These are phyloP conservation scores for Drosophila seguyi DNA, from an alignment of 1,140 invertebrate species.

Conservation along the genomic window DNA sequence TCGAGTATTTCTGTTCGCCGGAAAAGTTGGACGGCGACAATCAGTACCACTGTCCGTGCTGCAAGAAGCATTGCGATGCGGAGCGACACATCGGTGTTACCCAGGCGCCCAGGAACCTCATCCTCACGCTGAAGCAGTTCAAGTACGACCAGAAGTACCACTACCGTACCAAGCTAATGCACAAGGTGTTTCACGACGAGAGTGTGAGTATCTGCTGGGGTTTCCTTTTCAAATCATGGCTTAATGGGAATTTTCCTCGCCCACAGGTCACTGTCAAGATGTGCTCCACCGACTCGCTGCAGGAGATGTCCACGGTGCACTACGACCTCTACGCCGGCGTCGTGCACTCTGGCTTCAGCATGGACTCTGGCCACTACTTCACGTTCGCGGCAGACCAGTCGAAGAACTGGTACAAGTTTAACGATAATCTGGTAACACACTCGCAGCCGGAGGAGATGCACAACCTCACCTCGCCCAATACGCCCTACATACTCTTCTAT, in stretches of 20 bases:
- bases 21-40: conserved; percentile 93
- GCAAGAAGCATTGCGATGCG: conserved; percentile 90
- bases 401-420: conserved; percentile 93
- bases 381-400: conserved; percentile 90
- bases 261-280: conserved; percentile 85
- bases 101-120: conserved; percentile 90
- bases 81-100: conserved; percentile 90
- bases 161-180: conserved; percentile 90
- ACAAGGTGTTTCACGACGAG: conserved; percentile 89
- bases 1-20: conserved; percentile 91
- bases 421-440: conserved; percentile 90
- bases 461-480: conserved; percentile 89
- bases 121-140: conserved; percentile 93
- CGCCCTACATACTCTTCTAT: conserved; percentile 94
- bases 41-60: conserved; percentile 92
- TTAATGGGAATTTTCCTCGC: background rate
- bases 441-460: conserved; percentile 88
- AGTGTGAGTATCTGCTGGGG: conserved; percentile 65
- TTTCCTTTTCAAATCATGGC: background rate
- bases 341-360: conserved; percentile 92
- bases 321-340: conserved; percentile 93
- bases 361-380: conserved; percentile 95
- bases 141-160: conserved; percentile 90
- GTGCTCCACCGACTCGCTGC: conserved; percentile 66
- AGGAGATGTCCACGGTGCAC: conserved; percentile 80